Evolutionary conservation across 2,888 invertebrate species (phyloP).

Genomic region (Agrotis ipsilon): DNA sequence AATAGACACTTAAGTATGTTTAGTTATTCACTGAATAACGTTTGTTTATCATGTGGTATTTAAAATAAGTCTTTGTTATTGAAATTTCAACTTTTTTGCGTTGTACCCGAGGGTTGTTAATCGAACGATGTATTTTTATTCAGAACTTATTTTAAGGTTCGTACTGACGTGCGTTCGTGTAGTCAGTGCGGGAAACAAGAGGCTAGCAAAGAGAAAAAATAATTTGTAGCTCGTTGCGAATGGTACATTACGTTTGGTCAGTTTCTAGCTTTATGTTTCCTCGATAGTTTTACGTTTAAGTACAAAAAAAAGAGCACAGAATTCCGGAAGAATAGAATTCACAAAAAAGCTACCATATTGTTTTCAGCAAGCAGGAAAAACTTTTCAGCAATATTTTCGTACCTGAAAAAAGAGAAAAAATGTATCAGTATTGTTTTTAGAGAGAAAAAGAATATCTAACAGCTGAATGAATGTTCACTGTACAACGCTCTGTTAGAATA

Average conservation of each 20-base stretch:
- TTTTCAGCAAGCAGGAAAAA: not conserved
- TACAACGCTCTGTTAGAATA: not conserved
- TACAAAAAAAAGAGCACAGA: not conserved
- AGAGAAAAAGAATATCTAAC: not conserved
- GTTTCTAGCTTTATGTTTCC: too few relatives aligned
- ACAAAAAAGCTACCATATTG: slow-evolving; percentile 3
- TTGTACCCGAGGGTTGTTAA: not conserved
- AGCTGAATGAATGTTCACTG: not conserved
- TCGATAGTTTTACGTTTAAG: too few relatives aligned
- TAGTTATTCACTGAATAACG: not conserved
- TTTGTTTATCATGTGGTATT: not conserved
- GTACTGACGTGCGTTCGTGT: too few relatives aligned
- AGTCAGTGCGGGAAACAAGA: too few relatives aligned
- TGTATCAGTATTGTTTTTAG: not conserved
- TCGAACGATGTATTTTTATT: too few relatives aligned
- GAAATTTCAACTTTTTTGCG: not conserved
- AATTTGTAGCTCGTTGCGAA: too few relatives aligned
- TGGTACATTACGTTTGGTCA: too few relatives aligned
- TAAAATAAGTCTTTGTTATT: not conserved
- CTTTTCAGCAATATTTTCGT: not conserved
- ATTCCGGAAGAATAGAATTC: not conserved
- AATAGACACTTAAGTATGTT: not conserved
- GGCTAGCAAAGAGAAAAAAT: too few relatives aligned
- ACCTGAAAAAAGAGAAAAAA: slow-evolving; percentile 23
- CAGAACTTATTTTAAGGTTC: not conserved